phyloP scores from a whole-genome alignment of 2,113 vertebrate genomes.

The Barnardius zonarius region DNA sequence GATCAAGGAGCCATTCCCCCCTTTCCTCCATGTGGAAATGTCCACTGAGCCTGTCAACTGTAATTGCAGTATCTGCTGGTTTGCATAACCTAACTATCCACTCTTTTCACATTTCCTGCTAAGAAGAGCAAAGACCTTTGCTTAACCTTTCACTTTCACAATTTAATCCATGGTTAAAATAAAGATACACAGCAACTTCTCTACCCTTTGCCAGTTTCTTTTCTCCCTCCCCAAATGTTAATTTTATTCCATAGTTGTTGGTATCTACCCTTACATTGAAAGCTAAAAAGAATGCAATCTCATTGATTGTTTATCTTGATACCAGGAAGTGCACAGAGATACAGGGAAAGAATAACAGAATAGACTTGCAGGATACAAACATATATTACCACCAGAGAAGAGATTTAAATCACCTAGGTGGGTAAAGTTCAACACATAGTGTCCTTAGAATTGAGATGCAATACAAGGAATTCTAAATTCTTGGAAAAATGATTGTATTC shows the following conservation, averaged over 20 bases:
- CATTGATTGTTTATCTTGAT: neutral
- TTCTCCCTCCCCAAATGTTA: neutral
- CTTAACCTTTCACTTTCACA: slow-evolving; percentile 37
- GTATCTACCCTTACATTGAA: neutral
- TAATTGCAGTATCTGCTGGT: slow-evolving; percentile 21
- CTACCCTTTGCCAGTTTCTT: neutral
- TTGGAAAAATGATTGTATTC: neutral
- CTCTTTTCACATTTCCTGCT: slow-evolving; percentile 30
- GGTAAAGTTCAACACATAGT: neutral
- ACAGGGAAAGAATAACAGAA: neutral
- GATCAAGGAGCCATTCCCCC: neutral
- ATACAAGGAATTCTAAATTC: neutral
- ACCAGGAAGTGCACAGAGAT: neutral
- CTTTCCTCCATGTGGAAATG: neutral
- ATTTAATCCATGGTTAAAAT: slow-evolving; percentile 38
- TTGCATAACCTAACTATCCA: slow-evolving; percentile 57
- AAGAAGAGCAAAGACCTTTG: slow-evolving; percentile 34
- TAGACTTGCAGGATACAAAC: neutral
- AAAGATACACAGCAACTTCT: neutral
- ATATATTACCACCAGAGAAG: neutral
- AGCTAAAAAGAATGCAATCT: neutral
- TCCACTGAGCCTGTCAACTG: neutral
- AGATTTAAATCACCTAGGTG: neutral
- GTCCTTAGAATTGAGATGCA: neutral
- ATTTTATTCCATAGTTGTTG: neutral